phyloP scores from a whole-genome alignment of 2,888 invertebrate species.

The Ligdia adustata region DNA sequence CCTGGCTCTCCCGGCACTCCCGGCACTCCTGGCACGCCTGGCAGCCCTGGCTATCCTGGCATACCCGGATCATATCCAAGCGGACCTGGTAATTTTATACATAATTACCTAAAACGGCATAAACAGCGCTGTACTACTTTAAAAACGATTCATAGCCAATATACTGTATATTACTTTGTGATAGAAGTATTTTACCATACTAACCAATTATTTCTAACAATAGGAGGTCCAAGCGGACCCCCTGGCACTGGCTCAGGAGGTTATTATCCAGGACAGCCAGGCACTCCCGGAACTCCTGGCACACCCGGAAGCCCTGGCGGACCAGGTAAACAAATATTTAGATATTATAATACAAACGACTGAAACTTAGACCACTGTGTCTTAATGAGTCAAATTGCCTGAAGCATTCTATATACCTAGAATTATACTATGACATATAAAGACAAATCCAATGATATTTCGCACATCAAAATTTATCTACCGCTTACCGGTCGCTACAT shows the following conservation, averaged over 20 bases:
- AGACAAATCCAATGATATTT: too few species aligned
- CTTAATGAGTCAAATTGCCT: too few species aligned
- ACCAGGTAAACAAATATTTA: slow-evolving; percentile 33
- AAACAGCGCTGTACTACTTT: too few species aligned
- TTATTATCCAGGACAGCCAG: slow-evolving; percentile 43
- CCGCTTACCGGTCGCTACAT: too few species aligned
- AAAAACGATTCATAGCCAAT: not conserved
- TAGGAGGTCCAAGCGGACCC: slow-evolving; percentile 40
- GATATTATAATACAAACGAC: not conserved
- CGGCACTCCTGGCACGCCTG: slow-evolving; percentile 48
- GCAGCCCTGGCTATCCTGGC: slow-evolving; percentile 29
- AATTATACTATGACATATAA: too few species aligned
- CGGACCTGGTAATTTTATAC: slow-evolving; percentile 4
- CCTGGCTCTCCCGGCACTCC: slow-evolving; percentile 41
- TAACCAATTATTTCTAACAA: too few species aligned
- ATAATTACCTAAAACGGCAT: not conserved
- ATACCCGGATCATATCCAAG: slow-evolving; percentile 32
- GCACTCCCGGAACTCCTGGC: slow-evolving; percentile 35
- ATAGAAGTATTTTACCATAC: too few species aligned
- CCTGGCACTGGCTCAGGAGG: slow-evolving; percentile 33
- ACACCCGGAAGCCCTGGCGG: slow-evolving; percentile 39
- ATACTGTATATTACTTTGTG: not conserved
- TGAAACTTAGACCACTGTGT: not conserved
- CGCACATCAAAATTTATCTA: too few species aligned
- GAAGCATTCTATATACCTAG: too few species aligned